Conservation (phyloP, 2,888 invertebrate genomes). For the Serripes groenlandicus region DNA sequence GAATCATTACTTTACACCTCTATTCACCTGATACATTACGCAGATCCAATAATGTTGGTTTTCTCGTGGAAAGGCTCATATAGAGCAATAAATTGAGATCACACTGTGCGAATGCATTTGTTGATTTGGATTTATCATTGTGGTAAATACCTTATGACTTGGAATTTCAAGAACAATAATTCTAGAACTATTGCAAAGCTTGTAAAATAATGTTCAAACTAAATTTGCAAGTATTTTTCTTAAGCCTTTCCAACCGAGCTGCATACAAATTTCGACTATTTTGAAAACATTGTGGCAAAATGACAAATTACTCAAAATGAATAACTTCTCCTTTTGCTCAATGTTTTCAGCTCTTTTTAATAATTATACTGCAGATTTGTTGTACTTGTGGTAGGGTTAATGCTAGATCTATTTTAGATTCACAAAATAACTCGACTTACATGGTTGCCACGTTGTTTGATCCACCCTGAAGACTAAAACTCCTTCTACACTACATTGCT, state of each 20-base stretch:
- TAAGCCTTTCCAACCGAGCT: not conserved
- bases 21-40: too few relatives aligned
- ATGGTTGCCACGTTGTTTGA: conserved; percentile 6
- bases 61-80: too few relatives aligned
- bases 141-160: too few relatives aligned
- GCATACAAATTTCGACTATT: not conserved
- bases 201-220: not conserved
- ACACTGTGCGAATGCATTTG: too few relatives aligned
- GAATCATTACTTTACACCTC: too few relatives aligned
- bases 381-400: not conserved
- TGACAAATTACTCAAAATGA: too few relatives aligned
- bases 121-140: too few relatives aligned
- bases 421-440: not conserved
- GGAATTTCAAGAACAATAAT: too few relatives aligned
- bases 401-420: not conserved
- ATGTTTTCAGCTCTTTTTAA: not conserved
- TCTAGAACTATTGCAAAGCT: not conserved
- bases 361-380: not conserved
- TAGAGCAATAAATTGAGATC: too few relatives aligned
- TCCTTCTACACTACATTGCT: conserved; percentile 31
- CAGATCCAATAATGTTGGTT: too few relatives aligned
- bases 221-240: not conserved
- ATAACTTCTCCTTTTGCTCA: not conserved
- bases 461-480: conserved; percentile 39
- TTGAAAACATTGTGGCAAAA: too few relatives aligned